Percentiles rank a stretch among this genome's conserved stretches.
phyloP scores from a whole-genome alignment of 2,113 vertebrate genomes.

The Corythaeola cristata region DNA sequence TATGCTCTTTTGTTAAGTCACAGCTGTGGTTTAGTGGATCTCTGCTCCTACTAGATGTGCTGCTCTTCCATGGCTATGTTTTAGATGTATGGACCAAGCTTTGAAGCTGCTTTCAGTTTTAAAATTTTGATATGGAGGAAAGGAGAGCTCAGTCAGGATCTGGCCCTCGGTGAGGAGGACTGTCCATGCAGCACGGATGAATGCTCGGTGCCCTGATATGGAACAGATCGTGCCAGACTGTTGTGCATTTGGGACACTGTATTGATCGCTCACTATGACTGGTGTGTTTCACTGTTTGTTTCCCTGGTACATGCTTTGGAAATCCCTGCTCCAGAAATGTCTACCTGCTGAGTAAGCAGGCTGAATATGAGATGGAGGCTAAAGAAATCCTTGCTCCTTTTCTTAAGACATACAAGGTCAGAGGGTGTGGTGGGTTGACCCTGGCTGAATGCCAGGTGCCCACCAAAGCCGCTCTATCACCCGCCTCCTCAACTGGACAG shows the following conservation, averaged over 20 bases:
- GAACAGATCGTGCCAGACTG: background rate
- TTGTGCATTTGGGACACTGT: background rate
- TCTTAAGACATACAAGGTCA: rapidly evolving
- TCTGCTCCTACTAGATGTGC: background rate
- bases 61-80: background rate
- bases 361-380: background rate
- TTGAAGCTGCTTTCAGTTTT: background rate
- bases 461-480: no score
- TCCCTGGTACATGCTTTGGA: background rate
- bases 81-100: background rate
- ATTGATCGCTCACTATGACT: background rate
- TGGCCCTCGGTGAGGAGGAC: background rate
- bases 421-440: background rate
- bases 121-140: background rate
- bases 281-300: background rate
- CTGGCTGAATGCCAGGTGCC: no score
- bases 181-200: background rate
- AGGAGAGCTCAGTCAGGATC: background rate
- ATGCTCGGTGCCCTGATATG: rapidly evolving
- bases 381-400: background rate
- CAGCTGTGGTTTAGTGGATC: background rate
- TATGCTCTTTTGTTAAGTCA: background rate
- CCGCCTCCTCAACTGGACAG: no score
- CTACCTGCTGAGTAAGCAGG: background rate
- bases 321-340: background rate